Conservation (phyloP, 2,797 vertebrate species). For the Eutrigla gurnardus region DNA sequence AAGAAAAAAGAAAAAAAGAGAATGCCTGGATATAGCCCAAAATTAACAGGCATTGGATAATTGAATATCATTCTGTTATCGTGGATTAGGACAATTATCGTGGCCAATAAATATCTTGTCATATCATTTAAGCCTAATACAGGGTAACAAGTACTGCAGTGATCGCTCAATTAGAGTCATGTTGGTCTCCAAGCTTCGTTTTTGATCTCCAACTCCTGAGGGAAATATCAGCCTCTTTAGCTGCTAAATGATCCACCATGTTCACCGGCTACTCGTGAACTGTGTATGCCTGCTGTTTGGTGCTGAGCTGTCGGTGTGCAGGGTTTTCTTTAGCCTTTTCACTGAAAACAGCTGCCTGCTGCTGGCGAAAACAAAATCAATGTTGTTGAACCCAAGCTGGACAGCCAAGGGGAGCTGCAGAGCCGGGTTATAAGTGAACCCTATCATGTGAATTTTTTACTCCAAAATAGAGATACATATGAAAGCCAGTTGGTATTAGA, state of each 20-base stretch:
- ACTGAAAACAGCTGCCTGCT: neutral
- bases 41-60: neutral
- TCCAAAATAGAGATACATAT: neutral
- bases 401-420: neutral
- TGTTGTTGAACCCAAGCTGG: neutral
- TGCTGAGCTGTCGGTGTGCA: neutral
- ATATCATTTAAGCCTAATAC: neutral
- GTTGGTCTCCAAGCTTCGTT: neutral
- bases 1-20: neutral
- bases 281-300: neutral
- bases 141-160: neutral
- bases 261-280: neutral
- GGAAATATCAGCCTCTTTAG: neutral
- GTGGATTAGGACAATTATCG: neutral
- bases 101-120: neutral
- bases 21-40: neutral
- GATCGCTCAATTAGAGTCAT: too few species aligned
- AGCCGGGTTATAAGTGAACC: neutral
- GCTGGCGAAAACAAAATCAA: neutral
- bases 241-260: neutral
- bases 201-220: neutral
- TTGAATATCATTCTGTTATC: neutral
- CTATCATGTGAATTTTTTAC: neutral
- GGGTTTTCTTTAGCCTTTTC: neutral
- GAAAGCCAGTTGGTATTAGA: neutral